phyloP scores from a whole-genome alignment of 2,113 vertebrate genomes.

The Heptranchias perlo region DNA sequence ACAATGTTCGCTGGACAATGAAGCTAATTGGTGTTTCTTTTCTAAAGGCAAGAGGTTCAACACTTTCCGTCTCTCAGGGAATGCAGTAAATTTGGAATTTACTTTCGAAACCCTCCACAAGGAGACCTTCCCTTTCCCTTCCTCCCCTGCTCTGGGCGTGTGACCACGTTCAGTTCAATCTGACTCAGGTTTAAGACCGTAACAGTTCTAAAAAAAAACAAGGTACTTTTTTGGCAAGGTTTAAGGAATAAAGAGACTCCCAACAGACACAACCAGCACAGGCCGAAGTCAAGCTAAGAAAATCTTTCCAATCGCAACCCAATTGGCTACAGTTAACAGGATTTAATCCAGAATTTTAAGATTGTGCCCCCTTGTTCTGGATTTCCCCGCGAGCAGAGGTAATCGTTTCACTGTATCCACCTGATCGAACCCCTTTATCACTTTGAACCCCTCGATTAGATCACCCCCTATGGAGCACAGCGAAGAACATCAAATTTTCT shows the following conservation, averaged over 20 bases:
- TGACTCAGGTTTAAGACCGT: not conserved
- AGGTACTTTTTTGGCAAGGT: not conserved
- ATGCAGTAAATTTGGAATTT: not conserved
- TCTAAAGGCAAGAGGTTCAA: not conserved
- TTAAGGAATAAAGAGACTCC: not conserved
- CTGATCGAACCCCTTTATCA: too few relatives aligned
- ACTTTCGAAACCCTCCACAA: not conserved
- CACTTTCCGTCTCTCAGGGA: not conserved
- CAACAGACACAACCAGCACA: not conserved
- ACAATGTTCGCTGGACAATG: not conserved
- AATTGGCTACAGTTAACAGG: not conserved
- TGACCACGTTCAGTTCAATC: not conserved
- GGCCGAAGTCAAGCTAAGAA: not conserved
- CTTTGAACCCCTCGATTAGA: too few relatives aligned
- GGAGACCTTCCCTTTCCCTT: too few relatives aligned
- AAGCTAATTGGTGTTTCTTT: too few relatives aligned
- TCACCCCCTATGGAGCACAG: too few relatives aligned
- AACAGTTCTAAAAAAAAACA: too few relatives aligned
- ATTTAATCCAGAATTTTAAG: not conserved
- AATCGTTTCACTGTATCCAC: too few relatives aligned
- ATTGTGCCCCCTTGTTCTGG: not conserved
- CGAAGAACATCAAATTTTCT: too few relatives aligned
- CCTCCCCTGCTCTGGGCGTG: not conserved
- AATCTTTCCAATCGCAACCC: not conserved
- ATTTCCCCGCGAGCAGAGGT: not conserved